Base-by-base conservation (phyloP, 2,797 vertebrate species). In the Euthynnus affinis region DNA sequence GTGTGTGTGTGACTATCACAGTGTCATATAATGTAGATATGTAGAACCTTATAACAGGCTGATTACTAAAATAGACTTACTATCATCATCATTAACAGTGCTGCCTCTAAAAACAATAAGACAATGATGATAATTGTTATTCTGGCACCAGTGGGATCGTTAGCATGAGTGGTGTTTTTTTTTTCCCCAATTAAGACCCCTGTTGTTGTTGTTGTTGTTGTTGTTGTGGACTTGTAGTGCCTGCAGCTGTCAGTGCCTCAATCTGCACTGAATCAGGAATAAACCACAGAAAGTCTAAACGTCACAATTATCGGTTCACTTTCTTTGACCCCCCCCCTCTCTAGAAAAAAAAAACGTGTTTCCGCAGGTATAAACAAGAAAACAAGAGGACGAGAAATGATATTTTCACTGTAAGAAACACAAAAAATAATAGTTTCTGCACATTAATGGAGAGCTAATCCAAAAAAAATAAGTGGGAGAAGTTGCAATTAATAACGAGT, bases 281-380 rank as follows among this genome's bases (percentile, higher is more conserved):
- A 42, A 78, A 62, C 70, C 13, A 25, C 68, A 55, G 46, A 60
- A 8, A 23, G 48, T 66, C 42, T 42, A 40, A 71, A 32, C n/a
- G n/a, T n/a, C n/a, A n/a, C 9, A 64, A 8, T 53, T 27, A 58
- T 29, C 40, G 44, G 1, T 46, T 65, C 25, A 59, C 44, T 52
- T 58, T 5, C 13, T 56, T 1, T 42, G 32, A 58, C 37, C 29
- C 68, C 12, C n/a, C n/a, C n/a, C n/a, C n/a, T n/a, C n/a, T n/a
- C n/a, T 3, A 15, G 9, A 34, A n/a, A n/a, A n/a, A n/a, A n/a
- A n/a, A n/a, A 58, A 44, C 2, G 18, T 34, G 17, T 29, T 70
- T 70, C 14, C 58, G 40, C 29, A 27, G 29, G 27, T n/a, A 4
- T 20, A 14, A 29, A 37, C 4, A 3, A 34, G 34, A 37, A 29